Percentiles rank a stretch among this genome's conserved stretches.
Evolutionary conservation across 2,113 vertebrate species (phyloP).

Genomic region (Hippocampus zosterae): DNA sequence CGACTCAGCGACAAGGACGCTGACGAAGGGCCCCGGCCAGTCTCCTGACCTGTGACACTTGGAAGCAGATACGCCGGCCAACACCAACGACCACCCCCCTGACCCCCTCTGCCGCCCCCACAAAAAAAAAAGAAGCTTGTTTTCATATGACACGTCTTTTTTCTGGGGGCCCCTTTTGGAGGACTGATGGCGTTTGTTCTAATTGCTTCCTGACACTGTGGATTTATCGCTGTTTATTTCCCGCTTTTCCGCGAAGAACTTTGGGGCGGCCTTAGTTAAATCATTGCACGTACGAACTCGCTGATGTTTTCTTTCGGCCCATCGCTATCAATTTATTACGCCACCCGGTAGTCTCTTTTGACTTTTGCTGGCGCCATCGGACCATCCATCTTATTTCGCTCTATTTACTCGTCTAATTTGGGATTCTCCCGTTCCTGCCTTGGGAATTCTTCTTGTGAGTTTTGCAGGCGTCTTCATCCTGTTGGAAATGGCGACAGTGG

Average conservation of each 20-base stretch:
- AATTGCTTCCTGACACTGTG: slow-evolving; percentile 62
- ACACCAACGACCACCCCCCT: not conserved
- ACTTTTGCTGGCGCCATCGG: not conserved
- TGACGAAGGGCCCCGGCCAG: slow-evolving; percentile 48
- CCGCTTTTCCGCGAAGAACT: slow-evolving; percentile 37
- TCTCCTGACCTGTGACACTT: slow-evolving; percentile 63
- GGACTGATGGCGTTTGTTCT: slow-evolving; percentile 60
- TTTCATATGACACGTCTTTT: slow-evolving; percentile 66
- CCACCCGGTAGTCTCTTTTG: slow-evolving; percentile 32
- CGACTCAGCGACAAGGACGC: slow-evolving; percentile 60
- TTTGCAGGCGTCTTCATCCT: not conserved
- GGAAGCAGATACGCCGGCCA: slow-evolving; percentile 40
- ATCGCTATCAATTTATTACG: slow-evolving; percentile 20
- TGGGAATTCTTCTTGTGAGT: not conserved
- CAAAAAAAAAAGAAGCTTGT: slow-evolving; percentile 48
- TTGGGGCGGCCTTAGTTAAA: slow-evolving; percentile 7
- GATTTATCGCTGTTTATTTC: slow-evolving; percentile 62
- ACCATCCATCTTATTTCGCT: not conserved
- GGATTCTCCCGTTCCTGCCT: not conserved
- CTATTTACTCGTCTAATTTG: slow-evolving; percentile 5
- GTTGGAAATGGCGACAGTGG: not conserved
- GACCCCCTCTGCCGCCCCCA: not conserved
- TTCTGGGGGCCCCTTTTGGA: slow-evolving; percentile 59
- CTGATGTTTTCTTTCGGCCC: slow-evolving; percentile 16
- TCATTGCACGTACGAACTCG: slow-evolving; percentile 32